A percentile compares a stretch with the other conserved stretches of the same genome.
Conservation (phyloP, 2,797 vertebrate genomes). For the Enteromius radiatus region DNA sequence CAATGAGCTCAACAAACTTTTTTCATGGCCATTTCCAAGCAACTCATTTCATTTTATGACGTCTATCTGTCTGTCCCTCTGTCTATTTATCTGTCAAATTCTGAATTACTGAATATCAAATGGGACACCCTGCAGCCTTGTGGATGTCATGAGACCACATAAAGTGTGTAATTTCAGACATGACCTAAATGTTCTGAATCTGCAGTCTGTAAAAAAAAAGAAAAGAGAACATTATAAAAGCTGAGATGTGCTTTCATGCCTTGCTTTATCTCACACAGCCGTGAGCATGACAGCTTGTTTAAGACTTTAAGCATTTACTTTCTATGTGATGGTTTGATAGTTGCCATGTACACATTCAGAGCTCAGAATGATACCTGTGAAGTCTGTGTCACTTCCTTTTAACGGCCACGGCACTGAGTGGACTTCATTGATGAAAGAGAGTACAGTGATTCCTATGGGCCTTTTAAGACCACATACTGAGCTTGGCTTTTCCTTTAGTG, state of each 20-base stretch:
- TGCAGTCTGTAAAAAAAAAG: neutral
- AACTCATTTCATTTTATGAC: neutral
- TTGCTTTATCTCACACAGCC: constrained; percentile 27
- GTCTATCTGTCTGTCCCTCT: neutral
- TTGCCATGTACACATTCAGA: constrained; percentile 21
- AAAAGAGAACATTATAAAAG: neutral
- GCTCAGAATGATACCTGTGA: constrained; percentile 33
- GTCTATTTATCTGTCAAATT: neutral
- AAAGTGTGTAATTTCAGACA: neutral
- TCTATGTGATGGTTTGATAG: constrained; percentile 32
- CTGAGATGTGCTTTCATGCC: neutral
- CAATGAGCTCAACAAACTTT: neutral
- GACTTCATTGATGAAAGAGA: constrained; percentile 8
- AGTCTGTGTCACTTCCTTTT: constrained; percentile 30
- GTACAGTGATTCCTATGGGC: neutral
- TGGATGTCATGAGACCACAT: neutral
- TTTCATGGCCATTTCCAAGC: neutral
- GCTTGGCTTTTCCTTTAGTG: neutral
- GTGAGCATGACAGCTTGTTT: constrained; percentile 37
- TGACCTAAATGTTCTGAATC: neutral
- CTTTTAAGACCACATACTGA: constrained; percentile 24
- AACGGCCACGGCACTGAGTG: neutral
- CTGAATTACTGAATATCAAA: neutral
- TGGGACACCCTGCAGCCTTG: neutral
- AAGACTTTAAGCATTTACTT: constrained; percentile 31